Evolutionary conservation across 2,888 invertebrate genomes (phyloP), one percentile per base, ranked within the genome.

Genomic region (Aphidius colemani): DNA sequence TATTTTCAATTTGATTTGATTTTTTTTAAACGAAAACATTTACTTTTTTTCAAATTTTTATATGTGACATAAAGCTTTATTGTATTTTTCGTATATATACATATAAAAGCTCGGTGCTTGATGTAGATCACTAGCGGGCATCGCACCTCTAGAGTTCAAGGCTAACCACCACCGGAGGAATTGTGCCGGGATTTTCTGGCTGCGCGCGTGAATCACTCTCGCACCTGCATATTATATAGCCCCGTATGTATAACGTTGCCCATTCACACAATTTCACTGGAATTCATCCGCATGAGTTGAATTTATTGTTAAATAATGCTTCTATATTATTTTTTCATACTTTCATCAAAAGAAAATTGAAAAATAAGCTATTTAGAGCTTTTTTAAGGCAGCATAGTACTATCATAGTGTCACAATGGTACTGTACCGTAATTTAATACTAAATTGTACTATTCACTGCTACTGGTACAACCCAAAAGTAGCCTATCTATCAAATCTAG

Each of bases 141-240:
- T 74, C 72, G 73, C 72, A 71, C 74, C 66, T 71, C 69, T 11
- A 30, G 78, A 76, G 79, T 80, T 79, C 79, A 79, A 80, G 79
- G 79, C 78, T 80, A 78, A 72, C 75, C 70, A 72, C 72, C 75
- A 72, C 68, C 72, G 61, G 65, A 67, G 68, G 59, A 66, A 59
- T 56, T 55, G 61, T 61, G 61, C 57, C 61, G 57, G 61, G 61
- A 65, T 65, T 65, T 61, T 65, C 65, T 65, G 57, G 61, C 53
- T 58, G 57, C 61, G 61, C 61, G 57, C 11, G 58, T 65, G 61
- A 65, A 65, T 61, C 61, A 61, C 65, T 64, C 64, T 65, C 65
- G 61, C 65, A 65, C 65, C 65, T 65, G 65, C 53, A 65, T 57
- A 46, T 46, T 39, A 18, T 18, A 18, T 18, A 18, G 2, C 13